Evolutionary conservation across 2,113 vertebrate species (phyloP).

Genomic region (Dipodomys merriami): DNA sequence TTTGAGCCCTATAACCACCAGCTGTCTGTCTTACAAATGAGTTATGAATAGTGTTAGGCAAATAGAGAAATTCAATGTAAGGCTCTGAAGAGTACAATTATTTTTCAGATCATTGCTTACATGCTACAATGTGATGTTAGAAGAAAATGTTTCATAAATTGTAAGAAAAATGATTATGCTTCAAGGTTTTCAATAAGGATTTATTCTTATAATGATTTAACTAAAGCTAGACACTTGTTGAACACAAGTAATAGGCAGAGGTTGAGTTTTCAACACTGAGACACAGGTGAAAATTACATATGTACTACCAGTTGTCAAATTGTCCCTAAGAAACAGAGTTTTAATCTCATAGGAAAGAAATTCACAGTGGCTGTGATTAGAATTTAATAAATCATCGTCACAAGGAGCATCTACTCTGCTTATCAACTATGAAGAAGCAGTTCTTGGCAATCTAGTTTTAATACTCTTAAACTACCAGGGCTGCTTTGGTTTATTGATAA

Average conservation of each 20-base stretch:
- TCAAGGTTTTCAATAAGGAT: conserved; percentile 39
- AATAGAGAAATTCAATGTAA: neutral
- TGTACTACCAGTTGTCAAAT: neutral
- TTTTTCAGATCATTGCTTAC: neutral
- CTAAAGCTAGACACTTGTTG: neutral
- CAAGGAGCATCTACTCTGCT: neutral
- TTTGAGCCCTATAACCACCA: neutral
- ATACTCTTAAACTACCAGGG: neutral
- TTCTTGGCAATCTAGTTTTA: neutral
- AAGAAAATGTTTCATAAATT: neutral
- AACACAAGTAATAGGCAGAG: conserved; percentile 37
- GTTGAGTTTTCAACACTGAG: conserved; percentile 21
- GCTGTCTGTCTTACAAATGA: neutral
- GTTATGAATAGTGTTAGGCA: neutral
- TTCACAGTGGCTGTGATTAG: neutral
- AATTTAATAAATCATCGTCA: neutral
- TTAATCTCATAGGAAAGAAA: conserved; percentile 28
- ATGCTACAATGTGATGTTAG: neutral
- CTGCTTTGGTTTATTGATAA: neutral
- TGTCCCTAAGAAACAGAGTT: conserved; percentile 22
- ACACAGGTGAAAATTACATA: conserved; percentile 35
- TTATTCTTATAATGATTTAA: conserved; percentile 38
- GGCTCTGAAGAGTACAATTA: neutral
- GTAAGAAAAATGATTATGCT: neutral
- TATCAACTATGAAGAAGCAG: neutral